Base-by-base conservation (phyloP, 2,888 invertebrate genomes). In the Stenodera caucasica region DNA sequence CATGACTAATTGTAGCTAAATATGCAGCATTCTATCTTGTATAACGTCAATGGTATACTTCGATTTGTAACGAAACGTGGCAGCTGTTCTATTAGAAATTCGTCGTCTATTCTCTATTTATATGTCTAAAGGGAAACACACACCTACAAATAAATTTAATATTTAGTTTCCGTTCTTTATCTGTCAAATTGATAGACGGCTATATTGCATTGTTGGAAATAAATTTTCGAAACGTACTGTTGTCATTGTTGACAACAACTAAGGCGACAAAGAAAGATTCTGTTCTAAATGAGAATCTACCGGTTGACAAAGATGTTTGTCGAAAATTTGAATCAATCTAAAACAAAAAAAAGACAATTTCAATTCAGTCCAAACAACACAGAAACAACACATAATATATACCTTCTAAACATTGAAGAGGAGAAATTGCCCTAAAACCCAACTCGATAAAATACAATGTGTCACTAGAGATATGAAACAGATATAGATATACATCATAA, bases 291-390 rank as follows among this genome's bases (percentile, higher is more conserved):
- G 52, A 55, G 50, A 55, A 26, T 57, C 57, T 29, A 53, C 33
- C 45, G 23, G 30, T 45, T 56, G 56, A 56, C 54, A 53, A 52
- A 53, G 53, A 52, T 49, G 60, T 56, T 56, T 49, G 45, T 37
- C 32, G 23, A 32, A 60, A 60, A 56, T 60, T 60, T 56, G 56
- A 52, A 59, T 59, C 59, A 60, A 53, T 33, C 57, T 53, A 45
- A 6, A 21, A n/a, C 37, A 29, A 57, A 33, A 56, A n/a, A 33
- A 33, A 57, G 49, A 60, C 56, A 60, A 60, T 55, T 60, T 50
- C 60, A 60, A 60, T 60, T 60, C 35, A 32, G 12, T 30, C 18
- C n/a, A 26, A 35, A 15, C 40, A 23, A 32, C 49, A 21, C 18
- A 55, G 57, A 12, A 18, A 52, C 8, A 40, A 18, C 15, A 21